These are phyloP conservation scores for Hozukius guyotensis DNA, from an alignment of 2,797 vertebrate genomes.

Conservation along the genomic window DNA sequence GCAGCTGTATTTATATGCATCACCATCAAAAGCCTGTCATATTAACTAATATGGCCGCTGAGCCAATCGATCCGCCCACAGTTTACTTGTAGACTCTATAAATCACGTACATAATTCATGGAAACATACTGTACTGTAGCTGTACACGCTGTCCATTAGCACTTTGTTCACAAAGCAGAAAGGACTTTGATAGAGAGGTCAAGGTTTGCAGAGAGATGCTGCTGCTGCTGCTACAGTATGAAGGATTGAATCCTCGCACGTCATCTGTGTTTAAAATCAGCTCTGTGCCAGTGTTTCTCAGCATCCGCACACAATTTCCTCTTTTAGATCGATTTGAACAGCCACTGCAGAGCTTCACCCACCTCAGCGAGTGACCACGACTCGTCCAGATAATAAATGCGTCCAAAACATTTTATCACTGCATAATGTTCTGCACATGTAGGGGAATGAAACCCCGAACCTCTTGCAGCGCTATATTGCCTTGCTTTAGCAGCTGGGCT, in stretches of 20 bases:
- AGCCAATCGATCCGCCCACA: not conserved
- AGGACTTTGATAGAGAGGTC: slow-evolving; percentile 1
- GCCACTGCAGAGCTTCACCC: slow-evolving; percentile 1
- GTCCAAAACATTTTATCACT: not conserved
- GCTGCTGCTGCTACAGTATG: not conserved
- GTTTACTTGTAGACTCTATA: not conserved
- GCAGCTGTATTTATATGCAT: not conserved
- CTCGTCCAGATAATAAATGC: not conserved
- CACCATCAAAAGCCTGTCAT: not conserved
- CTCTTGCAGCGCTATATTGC: not conserved
- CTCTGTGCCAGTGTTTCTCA: not conserved
- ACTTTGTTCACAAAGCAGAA: not conserved
- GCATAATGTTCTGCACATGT: not conserved
- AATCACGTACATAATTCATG: slow-evolving; percentile 26
- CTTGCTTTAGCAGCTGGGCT: not conserved
- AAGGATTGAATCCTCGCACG: not conserved
- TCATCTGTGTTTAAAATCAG: slow-evolving; percentile 3
- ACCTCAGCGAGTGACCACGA: not conserved
- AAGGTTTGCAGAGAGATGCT: not conserved
- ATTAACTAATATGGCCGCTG: not conserved
- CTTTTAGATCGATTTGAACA: not conserved
- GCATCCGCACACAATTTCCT: slow-evolving; percentile 3
- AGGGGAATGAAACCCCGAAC: not conserved
- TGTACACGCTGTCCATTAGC: not conserved
- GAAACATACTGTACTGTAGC: not conserved